Evolutionary conservation across 2,888 invertebrate genomes (phyloP).

Genomic region (Hirtodrosophila histrioides): DNA sequence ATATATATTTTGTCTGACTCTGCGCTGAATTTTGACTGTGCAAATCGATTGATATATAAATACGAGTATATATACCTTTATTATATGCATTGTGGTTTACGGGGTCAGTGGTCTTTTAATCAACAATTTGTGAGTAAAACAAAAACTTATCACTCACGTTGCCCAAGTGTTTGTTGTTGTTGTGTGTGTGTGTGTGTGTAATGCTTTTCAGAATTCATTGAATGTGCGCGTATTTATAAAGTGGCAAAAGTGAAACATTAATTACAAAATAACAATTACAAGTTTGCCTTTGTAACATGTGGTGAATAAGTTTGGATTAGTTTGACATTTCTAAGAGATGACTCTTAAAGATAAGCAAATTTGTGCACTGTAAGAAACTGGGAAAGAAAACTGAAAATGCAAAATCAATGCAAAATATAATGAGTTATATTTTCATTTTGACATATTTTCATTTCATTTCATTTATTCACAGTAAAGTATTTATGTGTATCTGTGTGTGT

Average conservation of each 20-base stretch:
- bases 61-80: not conserved
- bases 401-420: too few relatives aligned
- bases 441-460: too few relatives aligned
- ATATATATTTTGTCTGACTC: not conserved
- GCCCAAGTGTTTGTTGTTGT: too few relatives aligned
- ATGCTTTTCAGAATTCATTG: not conserved
- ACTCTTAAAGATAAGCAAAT: too few relatives aligned
- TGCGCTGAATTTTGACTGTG: not conserved
- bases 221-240: not conserved
- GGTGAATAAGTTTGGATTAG: too few relatives aligned
- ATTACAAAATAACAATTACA: not conserved
- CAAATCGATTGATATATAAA: not conserved
- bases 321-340: too few relatives aligned
- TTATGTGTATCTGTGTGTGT: too few relatives aligned
- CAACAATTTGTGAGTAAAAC: constrained; percentile 5
- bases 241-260: not conserved
- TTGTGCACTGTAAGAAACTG: too few relatives aligned
- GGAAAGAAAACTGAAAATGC: too few relatives aligned
- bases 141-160: not conserved
- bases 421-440: too few relatives aligned
- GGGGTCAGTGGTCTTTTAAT: constrained; percentile 29
- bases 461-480: too few relatives aligned
- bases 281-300: not conserved
- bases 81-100: not conserved
- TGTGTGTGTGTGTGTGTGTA: too few relatives aligned